Evolutionary conservation across 2,797 vertebrate genomes (phyloP).

Genomic region (Pseudomugil tenellus): DNA sequence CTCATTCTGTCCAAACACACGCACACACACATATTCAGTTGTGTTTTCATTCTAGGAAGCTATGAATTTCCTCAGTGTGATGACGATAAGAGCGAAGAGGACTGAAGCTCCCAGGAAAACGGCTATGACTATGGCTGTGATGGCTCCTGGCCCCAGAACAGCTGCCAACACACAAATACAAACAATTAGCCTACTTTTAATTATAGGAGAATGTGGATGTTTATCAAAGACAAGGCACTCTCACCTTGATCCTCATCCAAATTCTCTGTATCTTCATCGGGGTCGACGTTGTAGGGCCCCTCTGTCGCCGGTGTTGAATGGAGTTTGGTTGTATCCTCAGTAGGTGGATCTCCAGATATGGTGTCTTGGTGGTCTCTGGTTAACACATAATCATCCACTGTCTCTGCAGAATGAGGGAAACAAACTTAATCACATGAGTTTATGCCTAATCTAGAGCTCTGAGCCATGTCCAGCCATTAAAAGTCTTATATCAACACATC

Average conservation of each 20-base stretch:
- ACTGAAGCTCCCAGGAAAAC: conserved; percentile 95
- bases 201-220: not conserved
- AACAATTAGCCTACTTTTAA: not conserved
- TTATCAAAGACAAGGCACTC: not conserved
- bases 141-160: conserved; percentile 92
- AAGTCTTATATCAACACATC: too few relatives aligned
- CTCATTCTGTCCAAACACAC: conserved; percentile 6
- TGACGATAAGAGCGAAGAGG: conserved; percentile 92
- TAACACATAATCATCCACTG: conserved; percentile 76
- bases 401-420: conserved; percentile 69
- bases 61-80: conserved; percentile 94
- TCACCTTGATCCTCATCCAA: conserved; percentile 84
- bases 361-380: conserved; percentile 89
- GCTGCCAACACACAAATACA: conserved; percentile 74
- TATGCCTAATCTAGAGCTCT: not conserved
- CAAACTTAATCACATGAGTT: not conserved
- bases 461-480: too few relatives aligned
- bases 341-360: conserved; percentile 86
- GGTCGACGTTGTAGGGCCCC: conserved; percentile 73
- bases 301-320: conserved; percentile 66
- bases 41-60: conserved; percentile 81
- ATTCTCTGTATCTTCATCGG: conserved; percentile 83
- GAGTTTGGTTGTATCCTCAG: conserved; percentile 81
- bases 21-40: conserved; percentile 1
- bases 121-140: conserved; percentile 95